These are phyloP conservation scores for Nephrotoma guestfalica DNA, from an alignment of 2,888 invertebrate genomes.

Conservation along the genomic window DNA sequence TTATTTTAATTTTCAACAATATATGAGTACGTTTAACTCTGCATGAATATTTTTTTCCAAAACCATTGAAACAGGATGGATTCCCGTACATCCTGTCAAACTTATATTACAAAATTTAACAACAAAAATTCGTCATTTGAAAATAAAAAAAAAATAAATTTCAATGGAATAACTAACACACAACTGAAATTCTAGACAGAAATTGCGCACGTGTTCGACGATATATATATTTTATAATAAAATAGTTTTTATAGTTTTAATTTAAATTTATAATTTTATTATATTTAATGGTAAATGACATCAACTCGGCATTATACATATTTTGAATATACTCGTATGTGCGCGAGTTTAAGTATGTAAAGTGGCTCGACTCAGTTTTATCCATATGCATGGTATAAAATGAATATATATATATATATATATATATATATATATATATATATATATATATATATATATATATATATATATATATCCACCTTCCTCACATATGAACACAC, in stretches of 20 bases:
- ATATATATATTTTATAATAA: constrained; percentile 3
- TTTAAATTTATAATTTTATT: constrained; percentile 2
- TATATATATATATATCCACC: background rate
- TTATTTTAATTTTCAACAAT: background rate
- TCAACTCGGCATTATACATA: background rate
- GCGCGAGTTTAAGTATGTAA: background rate
- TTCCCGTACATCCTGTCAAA: constrained; percentile 3
- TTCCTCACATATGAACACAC: background rate
- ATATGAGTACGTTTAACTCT: background rate
- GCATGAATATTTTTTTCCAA: background rate
- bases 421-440: background rate
- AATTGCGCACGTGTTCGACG: constrained; percentile 11
- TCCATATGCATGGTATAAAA: background rate
- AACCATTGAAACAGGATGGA: background rate
- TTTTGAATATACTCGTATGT: background rate
- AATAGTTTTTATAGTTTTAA: constrained; percentile 3
- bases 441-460: background rate
- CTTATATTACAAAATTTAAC: background rate
- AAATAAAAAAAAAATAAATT: background rate
- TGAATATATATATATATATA: background rate
- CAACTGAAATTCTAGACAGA: constrained; percentile 11
- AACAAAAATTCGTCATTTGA: background rate
- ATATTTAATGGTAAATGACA: constrained; percentile 2
- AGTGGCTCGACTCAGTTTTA: background rate
- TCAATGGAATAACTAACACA: constrained; percentile 7